Evolutionary conservation across 1,140 invertebrate genomes (phyloP), one percentile per base, ranked within the genome.

Genomic region (Tetranychus urticae): DNA sequence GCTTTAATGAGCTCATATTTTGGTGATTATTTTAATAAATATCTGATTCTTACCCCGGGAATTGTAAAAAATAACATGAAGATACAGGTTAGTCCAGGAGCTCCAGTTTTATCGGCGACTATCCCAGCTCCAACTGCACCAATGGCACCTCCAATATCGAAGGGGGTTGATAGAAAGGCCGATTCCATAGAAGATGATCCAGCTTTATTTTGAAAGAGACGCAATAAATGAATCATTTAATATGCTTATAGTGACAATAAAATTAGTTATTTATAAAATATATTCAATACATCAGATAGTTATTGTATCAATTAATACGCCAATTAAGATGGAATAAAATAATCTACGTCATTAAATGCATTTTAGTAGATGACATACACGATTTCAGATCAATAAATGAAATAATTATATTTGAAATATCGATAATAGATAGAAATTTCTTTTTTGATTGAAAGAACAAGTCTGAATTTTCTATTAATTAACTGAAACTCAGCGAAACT

Each of bases 51-150:
- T 74, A 92, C 87, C 75, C 83, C 78, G 50, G 91, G 91, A 60
- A 85, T 82, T 37, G 86, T 82, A 14, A 84, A 65, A 31, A 80
- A 70, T 56, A 96, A 73, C 83, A 96, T 91, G 1, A 77, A 75
- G 12, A 80, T 77, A 73, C 90, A 96, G 1, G 85, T 87, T 2
- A 82, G 73, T 3, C 86, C 91, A 66, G 85, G 85, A 77, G 84
- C 86, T 45, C 84, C 82, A 42, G 76, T 83, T 62, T 79, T 77
- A 76, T 97, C 92, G 7, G 83, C 87, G 36, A 93, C 69, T 52
- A 84, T 69, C 2, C 92, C 92, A 36, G 90, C 89, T 59, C 82
- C 70, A 62, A 94, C 84, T n/a, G 86, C 90, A 56, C 90, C 91
- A 67, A 80, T 67, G 65, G 89, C 84, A 31, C 87, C 88, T 52